Evolutionary conservation across 2,888 invertebrate genomes (phyloP).

Genomic region (Uloborus plumipes): DNA sequence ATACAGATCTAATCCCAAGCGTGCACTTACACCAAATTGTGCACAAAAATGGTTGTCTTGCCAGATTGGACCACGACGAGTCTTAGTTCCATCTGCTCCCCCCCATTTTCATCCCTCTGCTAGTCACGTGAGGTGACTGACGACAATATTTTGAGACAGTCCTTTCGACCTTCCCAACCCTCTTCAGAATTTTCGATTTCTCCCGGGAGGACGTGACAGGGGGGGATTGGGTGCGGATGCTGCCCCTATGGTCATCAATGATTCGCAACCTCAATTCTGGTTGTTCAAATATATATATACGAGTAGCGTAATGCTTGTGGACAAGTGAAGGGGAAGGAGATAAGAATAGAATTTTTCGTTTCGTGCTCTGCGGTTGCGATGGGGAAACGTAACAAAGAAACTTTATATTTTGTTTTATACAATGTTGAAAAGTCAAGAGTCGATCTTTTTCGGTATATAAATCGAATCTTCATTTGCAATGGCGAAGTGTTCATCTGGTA

Average conservation of each 20-base stretch:
- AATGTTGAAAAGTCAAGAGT: no score
- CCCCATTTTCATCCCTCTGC: slow-evolving; percentile 7
- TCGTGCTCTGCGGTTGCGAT: no score
- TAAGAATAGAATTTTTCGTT: background rate
- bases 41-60: no score
- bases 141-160: slow-evolving; percentile 56
- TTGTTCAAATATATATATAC: slow-evolving; percentile 10
- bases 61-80: no score
- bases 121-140: slow-evolving; percentile 41
- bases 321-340: background rate
- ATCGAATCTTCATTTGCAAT: no score
- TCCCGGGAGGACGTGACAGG: slow-evolving; percentile 14
- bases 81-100: background rate
- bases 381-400: no score
- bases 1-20: no score
- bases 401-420: no score
- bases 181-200: slow-evolving; percentile 38
- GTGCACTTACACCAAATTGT: no score
- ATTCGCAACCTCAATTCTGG: slow-evolving; percentile 18
- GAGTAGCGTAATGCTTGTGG: background rate
- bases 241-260: slow-evolving; percentile 16
- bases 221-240: background rate
- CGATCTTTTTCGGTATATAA: no score
- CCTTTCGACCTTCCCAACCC: slow-evolving; percentile 14
- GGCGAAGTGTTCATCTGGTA: no score